phyloP scores from a whole-genome alignment of 2,888 invertebrate genomes.

The Zaprionus bogoriensis region DNA sequence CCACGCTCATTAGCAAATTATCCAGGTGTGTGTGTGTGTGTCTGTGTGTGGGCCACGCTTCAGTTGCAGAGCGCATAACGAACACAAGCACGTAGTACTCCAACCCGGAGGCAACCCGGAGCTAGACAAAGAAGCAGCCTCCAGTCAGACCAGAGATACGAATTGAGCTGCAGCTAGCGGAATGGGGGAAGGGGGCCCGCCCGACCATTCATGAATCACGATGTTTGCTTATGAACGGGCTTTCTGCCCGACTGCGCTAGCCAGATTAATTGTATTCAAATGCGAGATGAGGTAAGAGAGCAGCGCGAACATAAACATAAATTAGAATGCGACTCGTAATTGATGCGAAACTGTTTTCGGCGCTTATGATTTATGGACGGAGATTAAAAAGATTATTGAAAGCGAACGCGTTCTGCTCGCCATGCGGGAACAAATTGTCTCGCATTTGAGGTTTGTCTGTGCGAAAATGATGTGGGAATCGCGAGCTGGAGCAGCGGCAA shows the following conservation, averaged over 20 bases:
- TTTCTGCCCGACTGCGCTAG: constrained; percentile 49
- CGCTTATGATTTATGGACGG: constrained; percentile 24
- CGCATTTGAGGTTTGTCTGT: neutral
- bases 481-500: neutral
- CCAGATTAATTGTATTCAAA: constrained; percentile 60
- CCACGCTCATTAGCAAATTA: constrained; percentile 66
- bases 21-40: constrained; percentile 17
- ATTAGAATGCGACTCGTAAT: constrained; percentile 60
- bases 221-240: constrained; percentile 44
- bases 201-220: constrained; percentile 44
- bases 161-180: constrained; percentile 27
- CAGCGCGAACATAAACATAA: constrained; percentile 52
- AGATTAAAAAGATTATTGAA: neutral
- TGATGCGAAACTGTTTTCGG: constrained; percentile 44
- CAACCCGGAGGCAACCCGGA: constrained; percentile 15
- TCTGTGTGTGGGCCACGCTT: constrained; percentile 38
- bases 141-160: constrained; percentile 21
- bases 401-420: neutral
- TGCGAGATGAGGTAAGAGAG: constrained; percentile 26
- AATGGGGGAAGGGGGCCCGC: constrained; percentile 10
- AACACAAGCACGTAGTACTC: constrained; percentile 23
- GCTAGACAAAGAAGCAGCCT: constrained; percentile 8
- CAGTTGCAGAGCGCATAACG: constrained; percentile 23
- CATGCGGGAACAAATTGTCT: neutral
- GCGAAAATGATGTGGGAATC: neutral